Base-by-base conservation (phyloP, 2,113 vertebrate genomes). In the Amblyornis subalaris region DNA sequence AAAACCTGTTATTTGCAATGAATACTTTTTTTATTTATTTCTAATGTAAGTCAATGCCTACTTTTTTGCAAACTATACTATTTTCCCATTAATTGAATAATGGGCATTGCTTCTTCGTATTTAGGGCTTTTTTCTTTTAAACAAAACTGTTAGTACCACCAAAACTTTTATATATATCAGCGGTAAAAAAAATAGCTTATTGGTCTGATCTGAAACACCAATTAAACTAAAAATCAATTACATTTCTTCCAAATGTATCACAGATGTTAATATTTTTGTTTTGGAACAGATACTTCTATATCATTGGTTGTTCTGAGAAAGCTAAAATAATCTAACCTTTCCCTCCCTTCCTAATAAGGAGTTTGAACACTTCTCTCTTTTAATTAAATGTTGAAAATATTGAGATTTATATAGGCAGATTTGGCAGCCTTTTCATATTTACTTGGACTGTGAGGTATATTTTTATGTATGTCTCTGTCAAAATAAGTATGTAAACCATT, bases 251-350 rank as follows among this genome's bases (percentile, higher is more conserved):
- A 88, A 93, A 70, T 86, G 36, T 19, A 92, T 87, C 66, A 82
- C 53, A 92, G 72, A 90, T 93, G 78, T 96, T 90, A 88, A 53
- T 83, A 85, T 92, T 95, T 93, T 89, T 20, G 5, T 26, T 71
- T 81, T 69, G 64, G 9, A 92, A 62, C 7, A 57, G 17, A 84
- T 42, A 81, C 8, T 79, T 72, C 53, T 78, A 21, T 47, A 78
- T 61, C 51, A 79, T 51, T 67, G 45, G 12, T 38, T 88, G 29
- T 89, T 93, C 42, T 57, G 50, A 89, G 92, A 76, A 79, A 23
- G 17, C 14, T 51, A 89, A 94, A 90, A 91, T 70, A 90, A 84
- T 64, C 45, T 75, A 72, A 61, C 33, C 22, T 85, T 85, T 85
- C 36, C 29, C 35, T 54, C 29, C 35, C 5, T 88, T 95, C 48